Percentiles rank a stretch among this genome's conserved stretches.
Conservation (phyloP, 2,113 vertebrate species). For the Anhinga rufa region DNA sequence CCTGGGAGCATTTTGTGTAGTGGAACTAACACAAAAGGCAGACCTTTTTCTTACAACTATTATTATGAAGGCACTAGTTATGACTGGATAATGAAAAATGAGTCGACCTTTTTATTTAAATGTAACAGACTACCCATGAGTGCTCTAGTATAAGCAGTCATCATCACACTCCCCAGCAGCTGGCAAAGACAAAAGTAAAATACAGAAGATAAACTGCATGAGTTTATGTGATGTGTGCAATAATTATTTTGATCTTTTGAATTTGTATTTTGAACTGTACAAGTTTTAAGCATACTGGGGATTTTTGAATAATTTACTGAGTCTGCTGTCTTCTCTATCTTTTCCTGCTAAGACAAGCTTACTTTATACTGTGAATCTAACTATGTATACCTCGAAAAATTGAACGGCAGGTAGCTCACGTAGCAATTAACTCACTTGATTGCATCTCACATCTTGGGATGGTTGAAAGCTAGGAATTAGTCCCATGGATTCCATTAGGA, state of each 20-base stretch:
- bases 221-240: not conserved
- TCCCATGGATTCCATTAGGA: not conserved
- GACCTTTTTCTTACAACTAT: not conserved
- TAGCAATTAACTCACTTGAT: not conserved
- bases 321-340: not conserved
- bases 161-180: not conserved
- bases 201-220: not conserved
- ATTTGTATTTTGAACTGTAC: not conserved
- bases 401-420: not conserved
- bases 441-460: not conserved
- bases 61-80: not conserved
- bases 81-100: not conserved
- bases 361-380: not conserved
- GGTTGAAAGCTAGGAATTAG: not conserved
- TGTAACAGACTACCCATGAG: not conserved
- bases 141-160: not conserved
- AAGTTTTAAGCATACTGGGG: not conserved
- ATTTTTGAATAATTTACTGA: not conserved
- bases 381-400: not conserved
- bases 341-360: not conserved
- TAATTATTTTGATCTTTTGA: not conserved
- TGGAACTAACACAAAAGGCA: not conserved
- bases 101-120: not conserved
- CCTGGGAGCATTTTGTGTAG: not conserved
- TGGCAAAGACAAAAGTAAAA: not conserved